Conservation (phyloP, 2,888 invertebrate genomes). For the Macrosiphum euphorbiae region DNA sequence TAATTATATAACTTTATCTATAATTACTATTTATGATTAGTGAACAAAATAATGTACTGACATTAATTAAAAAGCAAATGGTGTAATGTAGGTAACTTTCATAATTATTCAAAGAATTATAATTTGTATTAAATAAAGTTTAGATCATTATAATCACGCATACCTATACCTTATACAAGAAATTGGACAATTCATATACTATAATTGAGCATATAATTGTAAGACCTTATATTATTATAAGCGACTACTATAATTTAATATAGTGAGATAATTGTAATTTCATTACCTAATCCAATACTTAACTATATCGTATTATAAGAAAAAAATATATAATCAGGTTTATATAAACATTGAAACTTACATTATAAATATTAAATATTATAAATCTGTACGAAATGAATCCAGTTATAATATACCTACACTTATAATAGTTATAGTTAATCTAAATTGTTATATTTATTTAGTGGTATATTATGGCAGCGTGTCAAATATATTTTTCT, state of each 20-base stretch:
- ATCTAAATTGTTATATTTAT: not conserved
- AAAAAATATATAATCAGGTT: not conserved
- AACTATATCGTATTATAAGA: not conserved
- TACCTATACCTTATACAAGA: not conserved
- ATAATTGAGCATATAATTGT: not conserved
- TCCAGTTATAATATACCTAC: not conserved
- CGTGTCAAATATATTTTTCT: not conserved
- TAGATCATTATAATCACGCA: not conserved
- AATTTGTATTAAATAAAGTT: not conserved
- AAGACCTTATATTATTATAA: not conserved
- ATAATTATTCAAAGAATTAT: not conserved
- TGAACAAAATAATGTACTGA: not conserved
- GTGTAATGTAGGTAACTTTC: not conserved
- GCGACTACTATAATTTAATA: conserved; percentile 4
- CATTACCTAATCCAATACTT: not conserved
- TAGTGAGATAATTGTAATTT: not conserved
- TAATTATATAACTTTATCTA: not conserved
- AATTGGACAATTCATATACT: not conserved
- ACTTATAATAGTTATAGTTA: not conserved
- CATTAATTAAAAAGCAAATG: not conserved
- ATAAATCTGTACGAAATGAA: not conserved
- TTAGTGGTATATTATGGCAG: not conserved
- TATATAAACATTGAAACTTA: not conserved
- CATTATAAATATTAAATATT: not conserved
- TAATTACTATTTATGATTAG: not conserved